phyloP scores from a whole-genome alignment of 2,113 vertebrate genomes.

The Chroicocephalus ridibundus region DNA sequence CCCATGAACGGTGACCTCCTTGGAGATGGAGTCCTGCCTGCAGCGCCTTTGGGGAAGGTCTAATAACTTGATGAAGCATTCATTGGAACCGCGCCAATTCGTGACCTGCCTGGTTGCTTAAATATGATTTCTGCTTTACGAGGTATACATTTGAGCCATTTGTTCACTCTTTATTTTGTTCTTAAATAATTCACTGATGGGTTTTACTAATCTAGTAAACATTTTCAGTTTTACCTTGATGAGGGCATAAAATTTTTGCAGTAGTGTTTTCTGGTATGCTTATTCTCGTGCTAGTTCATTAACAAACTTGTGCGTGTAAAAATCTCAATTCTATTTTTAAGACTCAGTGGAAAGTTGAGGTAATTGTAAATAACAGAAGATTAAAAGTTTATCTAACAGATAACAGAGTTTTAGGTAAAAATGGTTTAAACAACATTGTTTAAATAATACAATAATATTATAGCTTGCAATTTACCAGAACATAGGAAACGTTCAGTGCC shows the following conservation, averaged over 20 bases:
- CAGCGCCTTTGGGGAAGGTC: background rate
- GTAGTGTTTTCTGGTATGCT: background rate
- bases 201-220: background rate
- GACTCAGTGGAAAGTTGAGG: background rate
- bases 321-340: background rate
- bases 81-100: background rate
- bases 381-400: background rate
- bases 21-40: background rate
- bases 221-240: background rate
- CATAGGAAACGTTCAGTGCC: background rate
- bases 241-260: background rate
- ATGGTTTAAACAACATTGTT: background rate
- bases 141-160: background rate
- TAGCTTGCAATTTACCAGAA: conserved; percentile 10
- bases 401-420: background rate
- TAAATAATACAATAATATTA: background rate
- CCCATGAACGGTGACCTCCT: background rate
- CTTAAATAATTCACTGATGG: background rate
- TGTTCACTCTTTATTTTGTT: background rate
- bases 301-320: background rate
- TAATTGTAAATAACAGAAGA: background rate
- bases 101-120: background rate
- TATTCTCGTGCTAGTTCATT: background rate
- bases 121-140: background rate
- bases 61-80: background rate